Conservation (phyloP, 92 coral and sea anemone genomes). For the Palythoa grandis region DNA sequence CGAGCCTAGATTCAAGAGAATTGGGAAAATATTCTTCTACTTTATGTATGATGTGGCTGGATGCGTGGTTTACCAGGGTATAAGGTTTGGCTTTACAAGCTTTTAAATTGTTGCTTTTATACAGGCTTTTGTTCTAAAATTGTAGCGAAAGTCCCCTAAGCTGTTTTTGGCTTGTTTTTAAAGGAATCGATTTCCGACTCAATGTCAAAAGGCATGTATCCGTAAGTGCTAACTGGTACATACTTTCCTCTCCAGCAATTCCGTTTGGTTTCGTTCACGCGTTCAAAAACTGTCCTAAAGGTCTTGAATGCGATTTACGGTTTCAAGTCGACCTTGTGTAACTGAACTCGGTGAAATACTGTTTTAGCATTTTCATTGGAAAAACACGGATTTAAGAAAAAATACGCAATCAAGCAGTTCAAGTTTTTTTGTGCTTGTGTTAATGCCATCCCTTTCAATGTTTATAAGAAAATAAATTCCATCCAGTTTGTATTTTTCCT, state of each 20-base stretch:
- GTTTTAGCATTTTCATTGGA: neutral
- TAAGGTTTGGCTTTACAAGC: neutral
- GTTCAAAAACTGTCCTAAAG: slow-evolving; percentile 3
- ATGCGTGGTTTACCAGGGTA: neutral
- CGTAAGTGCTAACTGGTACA: slow-evolving; percentile 8
- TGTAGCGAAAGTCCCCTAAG: slow-evolving; percentile 28
- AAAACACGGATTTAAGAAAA: neutral
- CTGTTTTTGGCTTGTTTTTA: slow-evolving; percentile 24
- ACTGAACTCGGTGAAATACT: slow-evolving; percentile 19
- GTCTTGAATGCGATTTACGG: slow-evolving; percentile 24
- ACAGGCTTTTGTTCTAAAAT: slow-evolving; percentile 22
- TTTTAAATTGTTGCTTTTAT: slow-evolving; percentile 23
- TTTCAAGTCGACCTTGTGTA: slow-evolving; percentile 33
- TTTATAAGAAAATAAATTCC: neutral
- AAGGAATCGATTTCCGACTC: slow-evolving; percentile 11
- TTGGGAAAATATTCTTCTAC: neutral
- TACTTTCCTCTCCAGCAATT: slow-evolving; percentile 12
- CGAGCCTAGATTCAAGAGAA: neutral
- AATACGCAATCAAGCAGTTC: slow-evolving; percentile 3
- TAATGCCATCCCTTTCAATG: slow-evolving; percentile 13
- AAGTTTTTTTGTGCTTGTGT: slow-evolving; percentile 13
- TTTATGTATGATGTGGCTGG: neutral
- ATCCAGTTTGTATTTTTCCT: slow-evolving; percentile 15
- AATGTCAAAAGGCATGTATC: slow-evolving; percentile 5
- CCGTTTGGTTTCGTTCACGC: slow-evolving; percentile 16